Percentiles rank a stretch among this genome's conserved stretches.
phyloP scores from a whole-genome alignment of 2,113 vertebrate genomes.

The Myodes glareolus region DNA sequence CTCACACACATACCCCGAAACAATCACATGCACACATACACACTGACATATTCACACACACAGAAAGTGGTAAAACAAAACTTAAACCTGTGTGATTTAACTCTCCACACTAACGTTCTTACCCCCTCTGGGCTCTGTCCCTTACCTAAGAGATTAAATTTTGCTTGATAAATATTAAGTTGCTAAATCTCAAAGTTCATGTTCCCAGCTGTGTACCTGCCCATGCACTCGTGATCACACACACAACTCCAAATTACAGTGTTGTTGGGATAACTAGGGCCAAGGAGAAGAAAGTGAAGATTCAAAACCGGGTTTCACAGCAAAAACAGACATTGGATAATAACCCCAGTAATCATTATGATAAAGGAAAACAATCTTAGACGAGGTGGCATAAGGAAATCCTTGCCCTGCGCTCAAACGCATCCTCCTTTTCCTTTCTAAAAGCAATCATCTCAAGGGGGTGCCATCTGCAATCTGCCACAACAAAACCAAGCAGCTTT shows the following conservation, averaged over 20 bases:
- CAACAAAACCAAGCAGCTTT: constrained; percentile 29
- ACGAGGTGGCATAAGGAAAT: not conserved
- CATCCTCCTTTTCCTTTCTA: constrained; percentile 59
- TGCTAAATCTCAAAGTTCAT: constrained; percentile 17
- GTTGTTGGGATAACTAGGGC: not conserved
- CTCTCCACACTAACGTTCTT: not conserved
- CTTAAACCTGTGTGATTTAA: not conserved
- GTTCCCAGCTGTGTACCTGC: not conserved
- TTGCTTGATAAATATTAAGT: not conserved
- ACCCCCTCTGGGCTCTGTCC: not conserved
- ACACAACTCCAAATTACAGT: constrained; percentile 17
- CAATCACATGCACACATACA: not conserved
- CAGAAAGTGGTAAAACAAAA: not conserved
- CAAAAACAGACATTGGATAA: constrained; percentile 56
- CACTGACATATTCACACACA: not conserved
- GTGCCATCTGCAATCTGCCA: constrained; percentile 56
- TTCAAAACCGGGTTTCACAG: not conserved
- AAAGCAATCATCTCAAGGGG: constrained; percentile 69
- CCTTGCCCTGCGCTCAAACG: constrained; percentile 41
- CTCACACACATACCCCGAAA: not conserved
- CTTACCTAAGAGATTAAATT: not conserved
- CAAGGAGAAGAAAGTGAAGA: not conserved
- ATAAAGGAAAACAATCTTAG: constrained; percentile 29
- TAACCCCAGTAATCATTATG: constrained; percentile 46
- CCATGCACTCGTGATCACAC: not conserved